Evolutionary conservation across 2,113 vertebrate species (phyloP).

Genomic region (Formicarius rufipectus): DNA sequence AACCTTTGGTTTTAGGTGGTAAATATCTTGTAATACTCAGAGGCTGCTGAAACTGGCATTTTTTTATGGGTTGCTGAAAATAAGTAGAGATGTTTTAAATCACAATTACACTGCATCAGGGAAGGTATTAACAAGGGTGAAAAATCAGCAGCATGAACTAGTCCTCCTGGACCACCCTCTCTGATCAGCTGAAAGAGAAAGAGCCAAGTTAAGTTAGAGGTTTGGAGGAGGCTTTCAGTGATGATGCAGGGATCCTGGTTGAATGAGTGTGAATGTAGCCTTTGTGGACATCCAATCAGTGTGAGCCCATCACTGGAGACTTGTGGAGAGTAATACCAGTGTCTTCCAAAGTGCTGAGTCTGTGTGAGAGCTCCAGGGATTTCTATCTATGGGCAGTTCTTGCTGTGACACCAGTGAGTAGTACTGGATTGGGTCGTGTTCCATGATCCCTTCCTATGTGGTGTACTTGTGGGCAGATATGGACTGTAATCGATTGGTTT

Average conservation of each 20-base stretch:
- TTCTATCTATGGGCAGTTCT: not conserved
- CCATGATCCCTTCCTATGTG: not conserved
- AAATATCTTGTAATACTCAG: accelerated
- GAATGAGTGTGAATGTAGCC: not conserved
- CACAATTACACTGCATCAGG: not conserved
- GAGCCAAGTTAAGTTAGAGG: not conserved
- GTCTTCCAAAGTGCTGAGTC: not conserved
- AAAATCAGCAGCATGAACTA: not conserved
- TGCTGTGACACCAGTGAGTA: not conserved
- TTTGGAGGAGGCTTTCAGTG: not conserved
- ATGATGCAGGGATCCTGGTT: not conserved
- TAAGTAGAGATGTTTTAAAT: not conserved
- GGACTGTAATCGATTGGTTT: not conserved
- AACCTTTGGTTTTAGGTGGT: not conserved
- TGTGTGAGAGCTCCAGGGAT: not conserved
- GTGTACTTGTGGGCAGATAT: not conserved
- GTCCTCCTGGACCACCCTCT: not conserved
- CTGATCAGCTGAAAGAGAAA: not conserved
- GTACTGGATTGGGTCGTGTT: not conserved
- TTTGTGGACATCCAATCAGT: not conserved
- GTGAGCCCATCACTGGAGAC: not conserved
- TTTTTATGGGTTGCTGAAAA: not conserved
- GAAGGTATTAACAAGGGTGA: not conserved
- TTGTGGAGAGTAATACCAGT: not conserved
- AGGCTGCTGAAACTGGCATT: not conserved